Percentiles rank a stretch among this genome's conserved stretches.
Conservation (phyloP, 2,797 vertebrate species). For the Thaleichthys pacificus region DNA sequence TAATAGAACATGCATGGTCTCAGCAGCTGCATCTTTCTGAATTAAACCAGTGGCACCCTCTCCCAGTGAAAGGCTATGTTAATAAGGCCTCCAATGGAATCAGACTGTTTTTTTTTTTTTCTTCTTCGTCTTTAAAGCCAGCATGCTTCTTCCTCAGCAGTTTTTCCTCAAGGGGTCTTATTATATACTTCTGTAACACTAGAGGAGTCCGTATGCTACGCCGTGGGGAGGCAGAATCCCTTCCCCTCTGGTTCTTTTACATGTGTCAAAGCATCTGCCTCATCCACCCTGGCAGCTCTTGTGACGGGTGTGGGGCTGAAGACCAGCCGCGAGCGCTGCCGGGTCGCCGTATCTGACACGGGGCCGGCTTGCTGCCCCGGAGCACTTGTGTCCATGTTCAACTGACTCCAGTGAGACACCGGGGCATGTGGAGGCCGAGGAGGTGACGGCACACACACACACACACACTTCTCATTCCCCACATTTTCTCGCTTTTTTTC, state of each 20-base stretch:
- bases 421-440: constrained; percentile 62
- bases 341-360: constrained; percentile 79
- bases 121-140: constrained; percentile 30
- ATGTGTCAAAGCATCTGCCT: constrained; percentile 81
- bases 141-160: constrained; percentile 59
- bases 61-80: constrained; percentile 71
- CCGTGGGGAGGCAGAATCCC: constrained; percentile 68
- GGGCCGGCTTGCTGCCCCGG: constrained; percentile 55
- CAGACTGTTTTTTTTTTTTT: constrained; percentile 69
- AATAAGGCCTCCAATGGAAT: constrained; percentile 73
- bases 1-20: constrained; percentile 70
- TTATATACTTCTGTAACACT: constrained; percentile 80
- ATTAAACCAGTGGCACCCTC: constrained; percentile 73
- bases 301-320: constrained; percentile 71
- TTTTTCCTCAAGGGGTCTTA: constrained; percentile 80
- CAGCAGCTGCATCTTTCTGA: constrained; percentile 70
- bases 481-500: too few relatives aligned
- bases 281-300: constrained; percentile 72
- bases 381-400: constrained; percentile 66
- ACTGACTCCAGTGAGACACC: constrained; percentile 53
- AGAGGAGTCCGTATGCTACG: constrained; percentile 67
- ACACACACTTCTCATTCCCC: neutral
- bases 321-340: constrained; percentile 70
- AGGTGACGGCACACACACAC: constrained; percentile 33
- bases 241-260: constrained; percentile 63